phyloP scores from a whole-genome alignment of 2,113 vertebrate genomes.

The Xiphias gladius region DNA sequence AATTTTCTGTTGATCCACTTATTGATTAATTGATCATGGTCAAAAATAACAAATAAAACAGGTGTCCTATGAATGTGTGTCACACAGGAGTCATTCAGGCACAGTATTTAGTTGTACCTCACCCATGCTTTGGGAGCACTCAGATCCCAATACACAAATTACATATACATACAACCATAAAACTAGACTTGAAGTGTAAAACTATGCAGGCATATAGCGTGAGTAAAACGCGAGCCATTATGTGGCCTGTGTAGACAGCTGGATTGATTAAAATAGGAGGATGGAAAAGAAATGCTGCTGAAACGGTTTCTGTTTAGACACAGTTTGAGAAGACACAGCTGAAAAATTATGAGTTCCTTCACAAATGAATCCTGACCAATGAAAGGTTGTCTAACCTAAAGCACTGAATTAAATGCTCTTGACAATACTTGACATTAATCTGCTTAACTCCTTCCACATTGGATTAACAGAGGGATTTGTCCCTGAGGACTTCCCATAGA shows the following conservation, averaged over 20 bases:
- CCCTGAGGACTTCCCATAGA: slow-evolving; percentile 19
- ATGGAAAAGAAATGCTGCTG: neutral
- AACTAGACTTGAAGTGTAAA: no score
- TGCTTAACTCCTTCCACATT: slow-evolving; percentile 68
- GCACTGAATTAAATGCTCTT: slow-evolving; percentile 55
- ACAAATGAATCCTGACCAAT: slow-evolving; percentile 26
- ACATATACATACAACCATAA: neutral
- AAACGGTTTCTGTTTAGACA: neutral
- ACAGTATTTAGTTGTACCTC: neutral
- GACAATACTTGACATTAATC: slow-evolving; percentile 75
- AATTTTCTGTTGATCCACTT: no score
- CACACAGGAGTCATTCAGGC: no score
- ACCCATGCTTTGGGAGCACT: neutral
- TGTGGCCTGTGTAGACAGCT: neutral
- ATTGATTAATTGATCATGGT: neutral
- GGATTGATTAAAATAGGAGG: neutral
- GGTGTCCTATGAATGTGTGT: no score
- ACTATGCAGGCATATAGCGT: neutral
- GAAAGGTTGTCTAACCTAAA: slow-evolving; percentile 25
- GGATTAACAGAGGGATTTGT: slow-evolving; percentile 63
- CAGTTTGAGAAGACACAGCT: neutral
- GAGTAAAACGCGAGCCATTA: neutral
- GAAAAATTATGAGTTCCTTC: neutral
- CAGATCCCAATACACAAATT: neutral
- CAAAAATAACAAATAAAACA: no score